Base-by-base conservation (phyloP, 2,797 vertebrate species). In the Enteromius treurensis region DNA sequence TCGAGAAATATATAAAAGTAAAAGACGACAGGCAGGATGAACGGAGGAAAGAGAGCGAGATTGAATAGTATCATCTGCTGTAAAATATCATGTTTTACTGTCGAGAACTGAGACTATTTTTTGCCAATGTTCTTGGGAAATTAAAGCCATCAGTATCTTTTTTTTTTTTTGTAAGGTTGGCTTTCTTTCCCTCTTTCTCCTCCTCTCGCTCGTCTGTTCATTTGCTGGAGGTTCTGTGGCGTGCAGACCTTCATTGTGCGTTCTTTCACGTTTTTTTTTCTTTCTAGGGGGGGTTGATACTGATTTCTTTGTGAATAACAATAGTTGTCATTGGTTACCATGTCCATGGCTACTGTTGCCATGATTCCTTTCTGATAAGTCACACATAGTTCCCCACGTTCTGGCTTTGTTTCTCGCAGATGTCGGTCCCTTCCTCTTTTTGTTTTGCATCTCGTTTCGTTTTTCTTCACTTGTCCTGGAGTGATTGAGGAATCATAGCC, bases 1-100 rank as follows among this genome's bases (percentile, higher is more conserved):
- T 65, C 32, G 77, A 58, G 37, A 64, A 90, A 88, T 89, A 77
- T 89, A 91, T 90, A 91, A 91, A 42, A 91, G 91, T 91, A 89
- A 86, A 86, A 88, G 75, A 84, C 15, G 17, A 23, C n/a, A 87
- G 86, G 85, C 47, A 29, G 86, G 82, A 60, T 47, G 26, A 77
- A 69, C n/a, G 40, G 42, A 79, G 71, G 68, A 78, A 51, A 60
- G 55, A 67, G 81, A 45, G 53, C 7, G 19, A 73, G 37, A 51
- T 69, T 40, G 17, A 49, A 26, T 51, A 21, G 60, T 62, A 49
- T 76, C 82, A 88, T 84, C 60, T 85, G 71, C 85, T 86, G 81
- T 86, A 86, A 87, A 81, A 68, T 83, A 75, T 86, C 81, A 4
- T 19, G 53, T 81, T 81, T 64, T 75, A 60, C 86, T 55, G 62